Evolutionary conservation across 2,113 vertebrate species (phyloP), one percentile per base, ranked within the genome.

Genomic region (Gymnarchus niloticus): DNA sequence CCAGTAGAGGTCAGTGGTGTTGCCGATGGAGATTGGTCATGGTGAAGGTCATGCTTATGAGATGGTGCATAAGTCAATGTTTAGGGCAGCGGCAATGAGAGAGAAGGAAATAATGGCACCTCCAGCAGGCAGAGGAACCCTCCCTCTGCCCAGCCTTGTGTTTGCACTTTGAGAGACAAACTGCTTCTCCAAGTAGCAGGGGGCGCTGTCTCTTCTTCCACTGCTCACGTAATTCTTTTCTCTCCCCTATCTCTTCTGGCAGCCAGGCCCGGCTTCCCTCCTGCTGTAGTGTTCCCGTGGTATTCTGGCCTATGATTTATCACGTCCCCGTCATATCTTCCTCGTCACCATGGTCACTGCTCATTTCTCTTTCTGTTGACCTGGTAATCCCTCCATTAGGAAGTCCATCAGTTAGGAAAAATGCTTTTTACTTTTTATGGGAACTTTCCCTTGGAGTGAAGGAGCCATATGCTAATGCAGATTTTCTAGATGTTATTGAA

Each of bases 241-340:
- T 94, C 90, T 92, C 89, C 90, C 89, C 85, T 54, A 51, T 85
- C 89, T 92, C 90, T 91, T 94, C 90, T 93, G 96, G 96, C 97
- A 96, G 96, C 94, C 97, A 99, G 98, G 97, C 97, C 96, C 97
- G 94, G 98, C 98, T 94, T 97, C 98, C 95, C 99, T 99, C 98
- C 94, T 99, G 98, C 96, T 97, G 98, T 98, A 99, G 97, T 97
- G 97, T 99, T 96, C 97, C 97, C 94, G 98, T 99, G 98, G 97
- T 99, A 99, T 95, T 98, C 93, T 96, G 97, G 97, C 97, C 98
- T 96, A 96, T 93, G 92, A 96, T 96, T 93, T 94, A 88, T 90
- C 88, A 88, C 92, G 91, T 89, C 76, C 23, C 76, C 57, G 56
- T 57, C 44, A 59, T 28, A 46, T 84, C 56, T 65, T 48, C 83